These are phyloP conservation scores for Phyllostomus discolor DNA, from an alignment of 2,113 vertebrate species.

Conservation along the genomic window DNA sequence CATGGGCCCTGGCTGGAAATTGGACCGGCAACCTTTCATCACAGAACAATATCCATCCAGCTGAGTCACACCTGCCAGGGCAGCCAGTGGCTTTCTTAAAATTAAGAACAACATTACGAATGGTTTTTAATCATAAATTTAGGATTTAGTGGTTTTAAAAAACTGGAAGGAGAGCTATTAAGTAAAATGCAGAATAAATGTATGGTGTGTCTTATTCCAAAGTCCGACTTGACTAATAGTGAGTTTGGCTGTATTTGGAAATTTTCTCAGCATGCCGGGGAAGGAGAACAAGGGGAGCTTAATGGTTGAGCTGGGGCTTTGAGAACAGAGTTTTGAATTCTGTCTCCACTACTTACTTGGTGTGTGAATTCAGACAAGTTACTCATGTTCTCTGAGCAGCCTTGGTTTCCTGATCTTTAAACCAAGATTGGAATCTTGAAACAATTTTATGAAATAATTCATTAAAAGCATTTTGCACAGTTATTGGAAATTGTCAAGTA, in stretches of 20 bases:
- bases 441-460: constrained; percentile 23
- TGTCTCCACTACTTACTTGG: background rate
- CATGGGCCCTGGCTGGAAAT: too few species aligned
- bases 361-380: background rate
- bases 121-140: background rate
- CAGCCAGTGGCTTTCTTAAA: background rate
- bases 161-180: background rate
- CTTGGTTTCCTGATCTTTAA: background rate
- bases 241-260: background rate
- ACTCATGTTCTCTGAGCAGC: background rate
- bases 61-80: too few species aligned
- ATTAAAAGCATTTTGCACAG: background rate
- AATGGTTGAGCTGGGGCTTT: background rate
- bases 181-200: constrained; percentile 2
- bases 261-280: background rate
- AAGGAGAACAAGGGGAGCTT: background rate
- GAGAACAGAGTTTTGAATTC: background rate
- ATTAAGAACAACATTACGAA: background rate
- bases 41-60: too few species aligned
- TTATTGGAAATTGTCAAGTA: background rate
- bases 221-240: background rate
- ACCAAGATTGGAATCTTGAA: background rate
- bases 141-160: background rate
- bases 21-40: too few species aligned
- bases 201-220: background rate